Conservation (phyloP, 2,113 vertebrate species). For the Seriola rivoliana region DNA sequence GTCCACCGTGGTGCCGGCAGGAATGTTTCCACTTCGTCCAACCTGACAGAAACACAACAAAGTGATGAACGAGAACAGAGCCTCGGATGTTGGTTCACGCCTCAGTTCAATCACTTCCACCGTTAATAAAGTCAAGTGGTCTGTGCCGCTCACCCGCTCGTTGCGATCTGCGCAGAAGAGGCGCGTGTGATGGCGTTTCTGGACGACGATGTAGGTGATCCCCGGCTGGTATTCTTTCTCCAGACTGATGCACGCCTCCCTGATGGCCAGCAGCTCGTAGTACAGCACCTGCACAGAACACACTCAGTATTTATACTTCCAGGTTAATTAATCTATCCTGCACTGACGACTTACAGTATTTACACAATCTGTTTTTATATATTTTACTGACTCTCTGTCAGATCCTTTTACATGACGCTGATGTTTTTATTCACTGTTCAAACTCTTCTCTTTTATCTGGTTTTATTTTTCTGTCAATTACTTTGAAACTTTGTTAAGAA, state of each 20-base stretch:
- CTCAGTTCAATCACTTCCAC: background rate
- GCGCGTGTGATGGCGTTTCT: conserved; percentile 96
- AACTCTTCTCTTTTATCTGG: too few species aligned
- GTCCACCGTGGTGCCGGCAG: conserved; percentile 97
- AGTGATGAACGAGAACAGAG: too few species aligned
- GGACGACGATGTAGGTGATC: conserved; percentile 97
- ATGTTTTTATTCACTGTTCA: too few species aligned
- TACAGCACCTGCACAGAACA: conserved; percentile 89
- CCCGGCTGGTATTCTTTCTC: conserved; percentile 98
- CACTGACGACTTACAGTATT: too few species aligned
- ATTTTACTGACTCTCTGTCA: too few species aligned
- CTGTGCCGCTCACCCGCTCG: conserved; percentile 90
- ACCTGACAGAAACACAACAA: conserved; percentile 82
- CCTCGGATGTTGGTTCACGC: background rate
- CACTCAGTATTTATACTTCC: background rate
- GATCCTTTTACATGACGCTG: too few species aligned
- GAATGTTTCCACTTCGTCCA: conserved; percentile 97
- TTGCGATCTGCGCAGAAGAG: conserved; percentile 96
- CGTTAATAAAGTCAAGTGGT: too few species aligned
- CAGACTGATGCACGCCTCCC: conserved; percentile 96
- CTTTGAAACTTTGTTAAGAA: too few species aligned
- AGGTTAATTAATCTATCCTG: too few species aligned
- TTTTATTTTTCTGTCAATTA: too few species aligned
- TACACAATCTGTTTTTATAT: too few species aligned
- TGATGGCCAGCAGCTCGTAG: conserved; percentile 95